Conservation (phyloP, 2,888 invertebrate species). For the Homarus gammarus region DNA sequence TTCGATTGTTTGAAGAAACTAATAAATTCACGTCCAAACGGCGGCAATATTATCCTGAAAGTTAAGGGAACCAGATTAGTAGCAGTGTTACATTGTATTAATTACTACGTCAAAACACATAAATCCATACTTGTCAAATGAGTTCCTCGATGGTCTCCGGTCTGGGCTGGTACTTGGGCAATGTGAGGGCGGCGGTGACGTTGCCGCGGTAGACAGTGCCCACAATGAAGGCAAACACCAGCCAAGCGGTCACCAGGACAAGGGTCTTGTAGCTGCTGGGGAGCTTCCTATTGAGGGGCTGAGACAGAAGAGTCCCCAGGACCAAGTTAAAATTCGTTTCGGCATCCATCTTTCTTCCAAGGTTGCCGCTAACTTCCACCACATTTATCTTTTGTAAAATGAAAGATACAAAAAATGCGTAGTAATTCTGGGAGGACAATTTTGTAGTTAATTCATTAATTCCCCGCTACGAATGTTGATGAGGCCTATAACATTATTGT, state of each 20-base stretch:
- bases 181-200: constrained; percentile 36
- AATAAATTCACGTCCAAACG: constrained; percentile 34
- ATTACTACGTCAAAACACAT: too few relatives aligned
- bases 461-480: too few relatives aligned
- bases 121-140: background rate
- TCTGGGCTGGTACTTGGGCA: constrained; percentile 39
- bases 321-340: background rate
- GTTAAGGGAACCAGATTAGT: background rate
- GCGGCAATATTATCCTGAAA: constrained; percentile 46
- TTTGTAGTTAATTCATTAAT: too few relatives aligned
- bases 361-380: background rate
- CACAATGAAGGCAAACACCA: constrained; percentile 27
- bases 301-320: constrained; percentile 5
- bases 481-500: too few relatives aligned
- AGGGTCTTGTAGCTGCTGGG: background rate
- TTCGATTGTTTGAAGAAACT: constrained; percentile 45
- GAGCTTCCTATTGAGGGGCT: constrained; percentile 2
- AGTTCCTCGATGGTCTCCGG: constrained; percentile 16
- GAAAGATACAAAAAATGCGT: too few relatives aligned
- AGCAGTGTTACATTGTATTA: too few relatives aligned
- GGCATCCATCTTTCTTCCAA: too few relatives aligned
- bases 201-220: constrained; percentile 44
- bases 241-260: constrained; percentile 23
- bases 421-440: too few relatives aligned
- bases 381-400: background rate